These are phyloP conservation scores for Pristionchus japonicus DNA, from an alignment of 2,888 invertebrate species.

Conservation along the genomic window DNA sequence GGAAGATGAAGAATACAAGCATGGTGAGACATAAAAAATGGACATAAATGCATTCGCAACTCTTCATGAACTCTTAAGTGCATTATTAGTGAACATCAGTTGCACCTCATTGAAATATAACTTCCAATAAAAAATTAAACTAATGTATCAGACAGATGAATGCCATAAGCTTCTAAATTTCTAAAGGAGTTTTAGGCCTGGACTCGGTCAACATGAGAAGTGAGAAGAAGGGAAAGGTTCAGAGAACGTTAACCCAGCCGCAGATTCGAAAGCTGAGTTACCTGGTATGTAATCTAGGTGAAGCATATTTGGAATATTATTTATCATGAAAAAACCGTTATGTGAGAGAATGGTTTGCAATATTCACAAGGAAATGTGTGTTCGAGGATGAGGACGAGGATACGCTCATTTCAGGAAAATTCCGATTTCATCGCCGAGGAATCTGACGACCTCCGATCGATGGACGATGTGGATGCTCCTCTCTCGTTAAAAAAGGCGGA, in stretches of 20 bases:
- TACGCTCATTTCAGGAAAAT: neutral
- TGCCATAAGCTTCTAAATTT: too few relatives aligned
- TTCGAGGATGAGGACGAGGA: neutral
- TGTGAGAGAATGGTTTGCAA: too few relatives aligned
- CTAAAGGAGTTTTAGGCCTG: too few relatives aligned
- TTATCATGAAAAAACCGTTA: neutral
- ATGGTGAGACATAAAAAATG: neutral
- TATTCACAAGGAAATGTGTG: neutral
- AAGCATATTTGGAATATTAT: too few relatives aligned
- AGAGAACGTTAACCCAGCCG: conserved; percentile 36
- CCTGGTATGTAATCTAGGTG: too few relatives aligned
- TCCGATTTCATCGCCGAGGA: neutral
- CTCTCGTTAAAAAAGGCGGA: neutral
- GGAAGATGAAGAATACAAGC: neutral
- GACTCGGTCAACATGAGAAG: neutral
- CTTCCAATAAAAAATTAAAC: too few relatives aligned
- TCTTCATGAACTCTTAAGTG: too few relatives aligned
- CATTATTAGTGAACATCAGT: too few relatives aligned
- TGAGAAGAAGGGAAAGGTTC: neutral
- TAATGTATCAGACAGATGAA: too few relatives aligned
- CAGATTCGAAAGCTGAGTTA: conserved; percentile 44
- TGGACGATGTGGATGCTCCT: neutral
- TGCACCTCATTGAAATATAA: neutral
- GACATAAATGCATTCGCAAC: neutral
- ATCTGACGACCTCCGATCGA: neutral